Conservation (phyloP, 2,888 invertebrate species). For the Pyrgus malvae region DNA sequence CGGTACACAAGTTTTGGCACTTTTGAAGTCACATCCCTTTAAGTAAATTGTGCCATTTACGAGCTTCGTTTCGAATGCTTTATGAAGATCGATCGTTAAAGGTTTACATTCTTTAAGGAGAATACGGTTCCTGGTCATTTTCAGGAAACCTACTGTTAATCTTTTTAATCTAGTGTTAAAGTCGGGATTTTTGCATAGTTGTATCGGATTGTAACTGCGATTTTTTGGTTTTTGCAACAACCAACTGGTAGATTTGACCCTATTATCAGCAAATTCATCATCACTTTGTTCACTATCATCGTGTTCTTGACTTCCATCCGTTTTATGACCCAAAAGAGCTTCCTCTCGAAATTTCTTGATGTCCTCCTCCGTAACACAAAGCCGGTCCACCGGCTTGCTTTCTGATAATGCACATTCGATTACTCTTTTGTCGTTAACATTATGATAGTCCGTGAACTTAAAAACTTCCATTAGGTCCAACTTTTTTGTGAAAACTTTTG, state of each 20-base stretch:
- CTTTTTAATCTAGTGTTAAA: constrained; percentile 68
- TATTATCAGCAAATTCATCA: constrained; percentile 30
- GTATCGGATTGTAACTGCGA: constrained; percentile 60
- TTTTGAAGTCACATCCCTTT: constrained; percentile 34
- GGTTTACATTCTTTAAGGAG: constrained; percentile 61
- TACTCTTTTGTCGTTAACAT: constrained; percentile 43
- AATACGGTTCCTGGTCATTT: constrained; percentile 52
- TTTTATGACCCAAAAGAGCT: background rate
- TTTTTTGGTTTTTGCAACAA: constrained; percentile 60
- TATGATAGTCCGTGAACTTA: constrained; percentile 38
- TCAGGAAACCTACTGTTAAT: constrained; percentile 59
- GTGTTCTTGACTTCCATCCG: constrained; percentile 23
- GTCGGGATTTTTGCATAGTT: constrained; percentile 71
- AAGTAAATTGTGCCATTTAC: constrained; percentile 55
- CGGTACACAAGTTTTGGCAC: background rate
- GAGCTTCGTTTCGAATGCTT: constrained; percentile 62
- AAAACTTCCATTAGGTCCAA: constrained; percentile 59
- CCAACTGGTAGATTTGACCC: constrained; percentile 52
- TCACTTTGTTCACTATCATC: constrained; percentile 5
- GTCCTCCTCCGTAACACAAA: constrained; percentile 34
- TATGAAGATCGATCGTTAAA: constrained; percentile 63
- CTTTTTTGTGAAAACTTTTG: constrained; percentile 59
- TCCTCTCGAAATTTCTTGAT: constrained; percentile 17
- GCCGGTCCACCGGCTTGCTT: constrained; percentile 52
- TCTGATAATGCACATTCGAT: constrained; percentile 50